These are phyloP conservation scores for Diadromus collaris DNA, from an alignment of 2,888 invertebrate genomes.

Conservation along the genomic window DNA sequence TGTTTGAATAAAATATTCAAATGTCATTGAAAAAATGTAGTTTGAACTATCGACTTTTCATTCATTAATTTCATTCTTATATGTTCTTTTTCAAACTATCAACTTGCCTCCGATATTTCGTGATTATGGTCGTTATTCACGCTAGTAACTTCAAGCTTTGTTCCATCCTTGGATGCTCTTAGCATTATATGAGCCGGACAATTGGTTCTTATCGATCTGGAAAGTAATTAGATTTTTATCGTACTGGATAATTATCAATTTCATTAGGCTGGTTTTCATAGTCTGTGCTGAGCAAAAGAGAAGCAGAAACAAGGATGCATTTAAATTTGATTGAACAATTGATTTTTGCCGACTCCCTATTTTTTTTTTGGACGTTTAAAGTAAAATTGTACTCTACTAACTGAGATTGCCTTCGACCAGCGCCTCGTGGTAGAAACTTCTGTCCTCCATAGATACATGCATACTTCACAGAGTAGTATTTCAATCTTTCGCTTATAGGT, in stretches of 20 bases:
- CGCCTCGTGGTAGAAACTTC: constrained; percentile 78
- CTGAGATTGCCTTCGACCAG: constrained; percentile 78
- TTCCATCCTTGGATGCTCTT: constrained; percentile 79
- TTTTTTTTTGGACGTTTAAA: background rate
- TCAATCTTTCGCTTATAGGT: constrained; percentile 77
- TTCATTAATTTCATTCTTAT: constrained; percentile 11
- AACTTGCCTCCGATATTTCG: constrained; percentile 77
- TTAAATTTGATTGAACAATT: background rate
- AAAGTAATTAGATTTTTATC: constrained; percentile 34
- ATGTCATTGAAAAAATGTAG: background rate
- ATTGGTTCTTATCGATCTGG: constrained; percentile 78
- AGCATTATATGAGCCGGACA: constrained; percentile 80
- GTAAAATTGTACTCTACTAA: constrained; percentile 53
- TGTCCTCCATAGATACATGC: constrained; percentile 80
- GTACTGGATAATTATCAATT: background rate
- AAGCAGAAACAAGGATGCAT: background rate
- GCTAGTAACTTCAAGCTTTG: constrained; percentile 79
- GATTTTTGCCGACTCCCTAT: background rate
- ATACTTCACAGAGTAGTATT: constrained; percentile 80
- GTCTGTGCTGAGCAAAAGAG: background rate
- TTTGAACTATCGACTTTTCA: background rate
- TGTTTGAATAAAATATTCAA: constrained; percentile 20
- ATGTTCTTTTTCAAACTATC: constrained; percentile 6
- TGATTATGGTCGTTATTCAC: constrained; percentile 80
- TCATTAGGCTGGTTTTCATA: background rate